These are phyloP conservation scores for Hetaerina titia DNA, from an alignment of 2,888 invertebrate genomes.

Conservation along the genomic window DNA sequence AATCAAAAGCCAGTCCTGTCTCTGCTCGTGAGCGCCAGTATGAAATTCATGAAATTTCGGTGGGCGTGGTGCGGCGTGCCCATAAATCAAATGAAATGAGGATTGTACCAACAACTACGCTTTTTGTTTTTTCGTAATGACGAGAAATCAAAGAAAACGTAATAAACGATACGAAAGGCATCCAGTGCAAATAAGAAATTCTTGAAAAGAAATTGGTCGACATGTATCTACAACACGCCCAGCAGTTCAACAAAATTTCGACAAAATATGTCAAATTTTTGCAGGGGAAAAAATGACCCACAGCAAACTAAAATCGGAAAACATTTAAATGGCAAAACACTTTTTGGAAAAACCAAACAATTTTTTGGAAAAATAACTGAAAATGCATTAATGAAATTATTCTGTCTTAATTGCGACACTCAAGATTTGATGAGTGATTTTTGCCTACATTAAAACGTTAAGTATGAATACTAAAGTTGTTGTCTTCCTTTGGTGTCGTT, in stretches of 20 bases:
- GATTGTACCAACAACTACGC: neutral
- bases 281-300: too few relatives aligned
- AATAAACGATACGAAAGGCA: neutral
- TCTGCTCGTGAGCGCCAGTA: neutral
- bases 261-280: too few relatives aligned
- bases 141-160: neutral
- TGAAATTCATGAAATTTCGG: neutral
- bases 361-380: too few relatives aligned
- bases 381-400: too few relatives aligned
- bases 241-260: neutral
- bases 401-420: too few relatives aligned
- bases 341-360: neutral
- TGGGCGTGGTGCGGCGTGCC: neutral
- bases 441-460: too few relatives aligned
- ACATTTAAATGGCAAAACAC: neutral
- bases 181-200: neutral
- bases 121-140: neutral
- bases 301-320: neutral
- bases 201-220: neutral
- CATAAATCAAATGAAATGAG: conserved; percentile 17
- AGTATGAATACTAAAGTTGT: too few relatives aligned
- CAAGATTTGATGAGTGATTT: too few relatives aligned
- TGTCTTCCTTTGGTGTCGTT: too few relatives aligned
- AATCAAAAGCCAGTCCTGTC: neutral
- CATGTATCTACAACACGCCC: neutral